Conservation (phyloP, 2,797 vertebrate genomes). For the Lindbergichthys nudifrons region DNA sequence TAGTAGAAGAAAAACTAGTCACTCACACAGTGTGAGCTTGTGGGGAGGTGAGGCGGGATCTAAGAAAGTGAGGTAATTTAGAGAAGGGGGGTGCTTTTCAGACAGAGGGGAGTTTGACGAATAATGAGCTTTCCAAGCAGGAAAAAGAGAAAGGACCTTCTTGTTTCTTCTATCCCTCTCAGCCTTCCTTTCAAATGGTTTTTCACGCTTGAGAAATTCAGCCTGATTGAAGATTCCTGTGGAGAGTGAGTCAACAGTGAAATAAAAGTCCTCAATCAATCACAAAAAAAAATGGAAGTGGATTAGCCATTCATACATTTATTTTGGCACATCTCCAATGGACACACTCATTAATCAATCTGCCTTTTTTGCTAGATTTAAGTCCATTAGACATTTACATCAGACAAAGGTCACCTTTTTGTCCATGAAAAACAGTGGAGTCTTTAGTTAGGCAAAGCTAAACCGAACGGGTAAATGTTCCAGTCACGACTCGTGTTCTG, state of each 20-base stretch:
- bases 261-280: constrained; percentile 45
- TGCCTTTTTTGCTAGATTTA: constrained; percentile 8
- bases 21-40: constrained; percentile 54
- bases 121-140: constrained; percentile 86
- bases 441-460: constrained; percentile 27
- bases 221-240: constrained; percentile 79
- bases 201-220: constrained; percentile 86
- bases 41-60: constrained; percentile 55
- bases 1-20: constrained; percentile 54
- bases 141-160: constrained; percentile 74
- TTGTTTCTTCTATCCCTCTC: constrained; percentile 75
- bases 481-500: constrained; percentile 25
- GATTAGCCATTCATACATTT: constrained; percentile 35
- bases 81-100: constrained; percentile 52
- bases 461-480: constrained; percentile 61
- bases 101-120: constrained; percentile 77
- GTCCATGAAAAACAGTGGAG: not conserved
- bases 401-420: constrained; percentile 36
- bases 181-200: constrained; percentile 77
- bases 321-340: constrained; percentile 29
- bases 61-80: constrained; percentile 63
- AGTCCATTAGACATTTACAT: not conserved
- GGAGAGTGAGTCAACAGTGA: constrained; percentile 35
- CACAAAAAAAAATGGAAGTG: constrained; percentile 38
- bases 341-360: constrained; percentile 27